Evolutionary conservation across 2,888 invertebrate species (phyloP), one percentile per base, ranked within the genome.

Genomic region (Strigamia maritima): DNA sequence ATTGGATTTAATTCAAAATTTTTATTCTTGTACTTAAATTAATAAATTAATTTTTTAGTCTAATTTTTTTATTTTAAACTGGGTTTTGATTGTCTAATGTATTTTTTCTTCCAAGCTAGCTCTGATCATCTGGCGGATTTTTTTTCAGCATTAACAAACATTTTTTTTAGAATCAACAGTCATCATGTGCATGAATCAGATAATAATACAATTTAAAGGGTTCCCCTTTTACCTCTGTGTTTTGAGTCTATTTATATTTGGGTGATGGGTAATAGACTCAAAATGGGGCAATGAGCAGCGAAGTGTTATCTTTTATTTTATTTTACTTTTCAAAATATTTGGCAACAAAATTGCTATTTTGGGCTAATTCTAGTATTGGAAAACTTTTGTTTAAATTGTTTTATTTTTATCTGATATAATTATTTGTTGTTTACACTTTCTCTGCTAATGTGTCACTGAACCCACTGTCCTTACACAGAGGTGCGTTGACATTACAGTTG

Each of bases 261-360:
- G 70, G 70, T 70, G 70, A 12, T 70, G 70, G 70, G 70, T n/a
- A 70, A 70, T 70, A 70, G 70, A 70, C 70, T 70, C 70, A 70
- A 70, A 28, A 70, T 14, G 70, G 70, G 70, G 24, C 70, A 70
- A 28, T 70, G 70, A 70, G 24, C 70, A 70, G 24, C 28, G 28
- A 24, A 70, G 70, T 70, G 24, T 28, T 6, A 14, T 70, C 16
- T 16, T 70, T 28, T 70, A 28, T 1, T 26, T 70, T 70, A 16
- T 24, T 24, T 70, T 70, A 26, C 14, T n/a, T 26, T 70, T 70
- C 24, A 70, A 70, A 70, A 70, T 0, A 10, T 6, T 49, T 19
- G 10, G n/a, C 19, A 19, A 19, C 16, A 49, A 19, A 16, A 10
- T 49, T 2, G 16, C 2, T 49, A 49, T 49, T 49, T 19, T 19